A percentile compares a stretch with the other conserved stretches of the same genome.
These are phyloP conservation scores for Euura lappo DNA, from an alignment of 1,140 invertebrate species.

Conservation along the genomic window DNA sequence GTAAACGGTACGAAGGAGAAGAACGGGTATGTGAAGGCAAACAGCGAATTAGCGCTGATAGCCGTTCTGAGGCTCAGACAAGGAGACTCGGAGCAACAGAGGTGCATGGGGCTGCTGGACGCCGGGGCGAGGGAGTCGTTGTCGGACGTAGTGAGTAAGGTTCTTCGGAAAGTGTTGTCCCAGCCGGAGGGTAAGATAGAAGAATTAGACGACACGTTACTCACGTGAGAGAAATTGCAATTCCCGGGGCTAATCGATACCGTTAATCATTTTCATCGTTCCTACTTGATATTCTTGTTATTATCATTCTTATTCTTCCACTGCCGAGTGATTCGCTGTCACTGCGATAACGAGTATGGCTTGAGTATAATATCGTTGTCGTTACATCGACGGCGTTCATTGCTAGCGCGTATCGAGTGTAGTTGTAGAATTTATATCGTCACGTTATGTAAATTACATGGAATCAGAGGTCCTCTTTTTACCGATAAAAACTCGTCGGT, in stretches of 20 bases:
- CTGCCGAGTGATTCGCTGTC: not conserved
- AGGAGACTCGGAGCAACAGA: slow-evolving; percentile 78
- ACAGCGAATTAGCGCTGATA: slow-evolving; percentile 91
- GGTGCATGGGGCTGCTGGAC: slow-evolving; percentile 79
- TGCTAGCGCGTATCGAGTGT: too few species aligned
- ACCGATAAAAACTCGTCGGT: too few species aligned
- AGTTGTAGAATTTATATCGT: too few species aligned
- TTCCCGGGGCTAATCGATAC: slow-evolving; percentile 35
- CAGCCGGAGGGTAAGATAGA: slow-evolving; percentile 85
- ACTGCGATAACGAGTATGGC: not conserved
- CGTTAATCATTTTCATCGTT: slow-evolving; percentile 21
- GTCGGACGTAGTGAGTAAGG: slow-evolving; percentile 86
- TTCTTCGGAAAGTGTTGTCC: slow-evolving; percentile 73
- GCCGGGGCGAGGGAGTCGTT: slow-evolving; percentile 87
- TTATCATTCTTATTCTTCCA: not conserved
- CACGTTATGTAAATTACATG: too few species aligned
- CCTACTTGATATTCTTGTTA: not conserved
- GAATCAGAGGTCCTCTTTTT: too few species aligned
- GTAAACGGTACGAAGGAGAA: slow-evolving; percentile 98
- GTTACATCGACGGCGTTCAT: too few species aligned
- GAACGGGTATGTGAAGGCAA: slow-evolving; percentile 92
- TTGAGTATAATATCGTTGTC: too few species aligned
- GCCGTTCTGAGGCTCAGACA: slow-evolving; percentile 80
- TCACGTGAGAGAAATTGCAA: slow-evolving; percentile 68
- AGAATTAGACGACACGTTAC: slow-evolving; percentile 89